Evolutionary conservation across 2,888 invertebrate genomes (phyloP).

Genomic region (Mimachlamys varia): DNA sequence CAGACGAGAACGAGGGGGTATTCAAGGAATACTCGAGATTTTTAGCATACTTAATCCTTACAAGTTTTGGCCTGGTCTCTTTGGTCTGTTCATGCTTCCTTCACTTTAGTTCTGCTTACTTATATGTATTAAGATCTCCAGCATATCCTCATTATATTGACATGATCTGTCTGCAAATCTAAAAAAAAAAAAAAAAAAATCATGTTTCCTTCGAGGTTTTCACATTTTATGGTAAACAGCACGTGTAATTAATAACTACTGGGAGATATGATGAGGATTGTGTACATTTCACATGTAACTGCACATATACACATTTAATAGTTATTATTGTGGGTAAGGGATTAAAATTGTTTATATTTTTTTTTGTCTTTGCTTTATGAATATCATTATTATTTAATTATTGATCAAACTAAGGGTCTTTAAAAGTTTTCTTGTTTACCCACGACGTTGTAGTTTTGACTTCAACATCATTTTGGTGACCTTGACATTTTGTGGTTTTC

Average conservation of each 20-base stretch:
- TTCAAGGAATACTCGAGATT: background rate
- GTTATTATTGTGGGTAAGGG: background rate
- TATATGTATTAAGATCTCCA: background rate
- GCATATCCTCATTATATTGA: background rate
- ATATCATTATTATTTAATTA: background rate
- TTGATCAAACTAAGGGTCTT: background rate
- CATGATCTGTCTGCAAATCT: background rate
- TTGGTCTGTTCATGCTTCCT: background rate
- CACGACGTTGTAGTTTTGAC: background rate
- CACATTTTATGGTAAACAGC: background rate
- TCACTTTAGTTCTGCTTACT: slow-evolving; percentile 28
- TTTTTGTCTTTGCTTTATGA: background rate
- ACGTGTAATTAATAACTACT: background rate
- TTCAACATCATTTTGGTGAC: background rate
- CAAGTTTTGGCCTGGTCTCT: slow-evolving; percentile 36
- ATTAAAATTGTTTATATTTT: background rate
- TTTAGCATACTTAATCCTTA: slow-evolving; percentile 26
- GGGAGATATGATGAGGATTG: slow-evolving; percentile 1
- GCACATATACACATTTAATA: background rate
- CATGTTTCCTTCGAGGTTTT: background rate
- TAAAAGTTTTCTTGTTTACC: background rate
- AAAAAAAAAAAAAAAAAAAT: background rate
- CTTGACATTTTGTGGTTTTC: background rate
- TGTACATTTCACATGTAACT: slow-evolving; percentile 20
- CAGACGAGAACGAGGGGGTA: background rate